Conservation (phyloP, 2,888 invertebrate genomes). For the Heliconius aoede region DNA sequence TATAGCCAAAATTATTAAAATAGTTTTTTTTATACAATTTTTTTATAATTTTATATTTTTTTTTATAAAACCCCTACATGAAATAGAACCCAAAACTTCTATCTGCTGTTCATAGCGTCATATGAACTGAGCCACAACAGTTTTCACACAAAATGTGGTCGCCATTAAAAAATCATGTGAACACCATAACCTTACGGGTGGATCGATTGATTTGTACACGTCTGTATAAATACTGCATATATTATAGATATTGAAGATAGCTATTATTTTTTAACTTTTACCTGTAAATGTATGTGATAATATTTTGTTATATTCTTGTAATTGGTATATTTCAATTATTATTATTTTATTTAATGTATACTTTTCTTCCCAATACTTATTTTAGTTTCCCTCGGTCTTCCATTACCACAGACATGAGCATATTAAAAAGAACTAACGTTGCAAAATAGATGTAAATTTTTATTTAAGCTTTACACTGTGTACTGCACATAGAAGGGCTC, state of each 20-base stretch:
- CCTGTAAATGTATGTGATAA: neutral
- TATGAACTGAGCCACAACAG: neutral
- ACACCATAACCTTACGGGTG: constrained; percentile 22
- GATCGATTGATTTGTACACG: constrained; percentile 33
- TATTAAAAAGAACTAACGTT: no score
- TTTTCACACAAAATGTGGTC: constrained; percentile 14
- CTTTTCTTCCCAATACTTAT: neutral
- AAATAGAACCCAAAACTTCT: neutral
- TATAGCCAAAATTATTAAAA: no score
- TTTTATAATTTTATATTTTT: no score
- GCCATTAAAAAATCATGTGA: constrained; percentile 31
- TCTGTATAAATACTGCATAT: constrained; percentile 19
- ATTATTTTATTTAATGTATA: no score
- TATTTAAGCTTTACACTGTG: neutral
- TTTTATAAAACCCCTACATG: neutral
- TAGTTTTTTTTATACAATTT: no score
- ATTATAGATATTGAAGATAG: constrained; percentile 1
- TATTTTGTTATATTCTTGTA: neutral
- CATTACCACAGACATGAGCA: no score
- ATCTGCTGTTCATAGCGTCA: neutral
- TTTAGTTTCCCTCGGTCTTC: no score
- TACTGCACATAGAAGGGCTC: no score
- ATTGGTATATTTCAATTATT: no score
- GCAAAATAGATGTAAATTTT: no score
- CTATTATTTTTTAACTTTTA: constrained; percentile 8